Evolutionary conservation across 2,113 vertebrate genomes (phyloP).

Genomic region (Pachypanchax playfairii): DNA sequence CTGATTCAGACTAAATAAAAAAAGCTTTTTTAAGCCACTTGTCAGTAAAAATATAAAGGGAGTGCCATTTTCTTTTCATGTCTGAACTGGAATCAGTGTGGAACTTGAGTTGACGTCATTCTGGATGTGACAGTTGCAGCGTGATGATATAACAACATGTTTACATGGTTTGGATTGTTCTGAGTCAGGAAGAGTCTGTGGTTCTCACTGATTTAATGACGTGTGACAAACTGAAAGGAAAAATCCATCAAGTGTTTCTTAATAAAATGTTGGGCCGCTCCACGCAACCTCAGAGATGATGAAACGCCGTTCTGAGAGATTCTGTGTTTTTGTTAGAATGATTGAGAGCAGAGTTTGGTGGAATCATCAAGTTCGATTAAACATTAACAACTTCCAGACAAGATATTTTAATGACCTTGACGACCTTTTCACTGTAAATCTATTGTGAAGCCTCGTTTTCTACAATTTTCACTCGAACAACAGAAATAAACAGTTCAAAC

Average conservation of each 20-base stretch:
- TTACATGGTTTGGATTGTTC: neutral
- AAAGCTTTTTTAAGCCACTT: too few species aligned
- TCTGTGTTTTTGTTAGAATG: neutral
- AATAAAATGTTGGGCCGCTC: neutral
- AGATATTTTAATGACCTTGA: too few species aligned
- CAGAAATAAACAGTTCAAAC: too few species aligned
- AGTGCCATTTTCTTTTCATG: constrained; percentile 31
- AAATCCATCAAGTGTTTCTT: neutral
- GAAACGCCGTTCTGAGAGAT: neutral
- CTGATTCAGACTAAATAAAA: too few species aligned
- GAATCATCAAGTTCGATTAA: too few species aligned
- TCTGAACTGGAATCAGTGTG: constrained; percentile 28
- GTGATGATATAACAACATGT: neutral
- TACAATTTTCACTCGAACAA: too few species aligned
- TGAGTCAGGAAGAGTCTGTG: too few species aligned
- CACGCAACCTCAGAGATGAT: neutral
- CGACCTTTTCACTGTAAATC: too few species aligned
- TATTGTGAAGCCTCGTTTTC: too few species aligned
- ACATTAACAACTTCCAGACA: too few species aligned
- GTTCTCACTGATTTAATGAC: neutral
- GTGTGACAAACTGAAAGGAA: neutral
- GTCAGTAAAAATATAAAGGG: constrained; percentile 15
- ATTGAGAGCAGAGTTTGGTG: neutral
- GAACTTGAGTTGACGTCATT: neutral
- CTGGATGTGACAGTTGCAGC: neutral